phyloP scores from a whole-genome alignment of 2,888 invertebrate genomes.

The Melanargia galathea region DNA sequence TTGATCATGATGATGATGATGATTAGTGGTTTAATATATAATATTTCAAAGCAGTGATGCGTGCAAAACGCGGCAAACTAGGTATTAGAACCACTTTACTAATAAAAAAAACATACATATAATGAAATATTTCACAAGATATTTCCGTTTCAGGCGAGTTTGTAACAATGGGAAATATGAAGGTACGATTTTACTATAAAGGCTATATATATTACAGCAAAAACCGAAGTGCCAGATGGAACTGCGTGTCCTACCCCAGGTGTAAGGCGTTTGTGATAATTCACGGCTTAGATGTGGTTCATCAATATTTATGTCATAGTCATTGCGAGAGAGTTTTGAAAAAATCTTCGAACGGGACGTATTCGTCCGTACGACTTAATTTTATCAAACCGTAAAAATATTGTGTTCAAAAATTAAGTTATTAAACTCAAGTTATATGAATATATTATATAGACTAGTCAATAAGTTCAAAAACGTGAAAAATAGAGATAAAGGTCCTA shows the following conservation, averaged over 20 bases:
- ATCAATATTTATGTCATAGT: slow-evolving; percentile 11
- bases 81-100: too few species aligned
- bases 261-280: slow-evolving; percentile 36
- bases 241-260: slow-evolving; percentile 40
- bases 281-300: slow-evolving; percentile 1
- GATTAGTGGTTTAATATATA: too few species aligned
- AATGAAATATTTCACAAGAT: slow-evolving; percentile 4
- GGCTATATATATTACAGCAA: slow-evolving; percentile 40
- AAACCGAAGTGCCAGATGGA: slow-evolving; percentile 40
- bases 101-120: too few species aligned
- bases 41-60: too few species aligned
- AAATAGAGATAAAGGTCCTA: too few species aligned
- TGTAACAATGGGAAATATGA: slow-evolving; percentile 33
- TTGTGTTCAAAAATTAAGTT: neutral
- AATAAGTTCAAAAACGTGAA: too few species aligned
- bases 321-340: slow-evolving; percentile 18
- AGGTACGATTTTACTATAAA: slow-evolving; percentile 30
- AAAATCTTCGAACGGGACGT: slow-evolving; percentile 19
- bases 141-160: slow-evolving; percentile 33
- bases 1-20: too few species aligned
- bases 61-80: too few species aligned
- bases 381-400: neutral
- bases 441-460: too few species aligned
- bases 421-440: too few species aligned
- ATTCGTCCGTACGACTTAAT: slow-evolving; percentile 3